These are phyloP conservation scores for Dendronephthya gigantea DNA, from an alignment of 64 coral and sea anemone species.

Conservation along the genomic window DNA sequence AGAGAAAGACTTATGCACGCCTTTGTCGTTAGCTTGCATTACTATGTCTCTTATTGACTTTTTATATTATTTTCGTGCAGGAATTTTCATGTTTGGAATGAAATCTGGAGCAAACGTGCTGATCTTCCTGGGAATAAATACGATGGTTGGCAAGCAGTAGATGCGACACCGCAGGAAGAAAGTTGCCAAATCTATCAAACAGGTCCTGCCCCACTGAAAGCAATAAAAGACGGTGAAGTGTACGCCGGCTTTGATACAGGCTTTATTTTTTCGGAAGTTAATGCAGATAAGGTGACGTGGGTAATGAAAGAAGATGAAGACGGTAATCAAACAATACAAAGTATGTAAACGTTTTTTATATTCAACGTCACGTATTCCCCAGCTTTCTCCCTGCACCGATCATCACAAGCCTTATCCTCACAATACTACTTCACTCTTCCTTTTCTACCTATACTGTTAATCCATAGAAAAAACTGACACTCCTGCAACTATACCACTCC, in stretches of 20 bases:
- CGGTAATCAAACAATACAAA: not conserved
- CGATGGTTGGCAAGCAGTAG: slow-evolving; percentile 78
- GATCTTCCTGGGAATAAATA: slow-evolving; percentile 68
- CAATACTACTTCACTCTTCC: too few relatives aligned
- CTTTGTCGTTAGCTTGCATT: too few relatives aligned
- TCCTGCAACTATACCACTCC: too few relatives aligned
- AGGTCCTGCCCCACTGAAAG: slow-evolving; percentile 40
- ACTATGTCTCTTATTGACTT: too few relatives aligned
- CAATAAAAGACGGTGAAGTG: slow-evolving; percentile 43
- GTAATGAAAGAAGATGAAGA: slow-evolving; percentile 27
- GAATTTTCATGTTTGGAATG: slow-evolving; percentile 95
- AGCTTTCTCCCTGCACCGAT: too few relatives aligned
- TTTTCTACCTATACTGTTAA: too few relatives aligned
- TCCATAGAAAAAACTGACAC: too few relatives aligned
- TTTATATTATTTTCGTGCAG: not conserved
- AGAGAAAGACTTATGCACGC: too few relatives aligned
- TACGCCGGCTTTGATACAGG: slow-evolving; percentile 50
- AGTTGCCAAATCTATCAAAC: slow-evolving; percentile 27
- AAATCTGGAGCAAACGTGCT: slow-evolving; percentile 57
- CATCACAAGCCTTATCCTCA: too few relatives aligned
- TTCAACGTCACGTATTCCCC: too few relatives aligned
- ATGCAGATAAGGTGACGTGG: slow-evolving; percentile 53
- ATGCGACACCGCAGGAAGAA: slow-evolving; percentile 80
- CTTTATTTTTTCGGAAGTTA: slow-evolving; percentile 63
- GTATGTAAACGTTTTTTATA: not conserved